phyloP scores from a whole-genome alignment of 2,888 invertebrate genomes.

The Pyrocoelia pectoralis region DNA sequence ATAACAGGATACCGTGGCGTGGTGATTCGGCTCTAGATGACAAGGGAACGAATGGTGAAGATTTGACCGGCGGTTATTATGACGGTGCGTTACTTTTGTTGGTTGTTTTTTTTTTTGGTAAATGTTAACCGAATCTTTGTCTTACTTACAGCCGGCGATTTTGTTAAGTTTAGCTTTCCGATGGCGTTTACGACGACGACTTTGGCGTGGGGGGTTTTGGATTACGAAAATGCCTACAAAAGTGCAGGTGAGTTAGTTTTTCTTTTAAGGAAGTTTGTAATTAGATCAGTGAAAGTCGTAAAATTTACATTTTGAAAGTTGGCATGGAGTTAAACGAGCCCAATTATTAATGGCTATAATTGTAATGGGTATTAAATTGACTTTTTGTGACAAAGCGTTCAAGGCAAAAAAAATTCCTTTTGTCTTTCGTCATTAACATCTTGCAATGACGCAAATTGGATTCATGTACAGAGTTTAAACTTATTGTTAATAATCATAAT shows the following conservation, averaged over 20 bases:
- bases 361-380: not conserved
- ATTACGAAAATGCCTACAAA: slow-evolving; percentile 62
- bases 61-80: slow-evolving; percentile 66
- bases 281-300: not conserved
- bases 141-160: slow-evolving; percentile 61
- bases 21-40: slow-evolving; percentile 64
- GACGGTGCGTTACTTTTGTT: slow-evolving; percentile 61
- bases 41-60: slow-evolving; percentile 61
- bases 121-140: not conserved
- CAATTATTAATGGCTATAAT: not conserved
- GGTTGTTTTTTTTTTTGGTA: not conserved
- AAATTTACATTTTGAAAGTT: slow-evolving; percentile 3
- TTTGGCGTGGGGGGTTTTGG: slow-evolving; percentile 64
- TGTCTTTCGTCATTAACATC: no score
- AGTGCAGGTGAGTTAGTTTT: slow-evolving; percentile 52
- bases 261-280: not conserved
- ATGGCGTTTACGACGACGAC: slow-evolving; percentile 65
- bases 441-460: no score
- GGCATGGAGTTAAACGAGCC: not conserved
- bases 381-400: not conserved
- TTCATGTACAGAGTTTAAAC: no score
- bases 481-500: no score
- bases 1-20: slow-evolving; percentile 64
- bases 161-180: slow-evolving; percentile 66
- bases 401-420: not conserved